phyloP scores from a whole-genome alignment of 1,140 invertebrate genomes.

The Limonius californicus region DNA sequence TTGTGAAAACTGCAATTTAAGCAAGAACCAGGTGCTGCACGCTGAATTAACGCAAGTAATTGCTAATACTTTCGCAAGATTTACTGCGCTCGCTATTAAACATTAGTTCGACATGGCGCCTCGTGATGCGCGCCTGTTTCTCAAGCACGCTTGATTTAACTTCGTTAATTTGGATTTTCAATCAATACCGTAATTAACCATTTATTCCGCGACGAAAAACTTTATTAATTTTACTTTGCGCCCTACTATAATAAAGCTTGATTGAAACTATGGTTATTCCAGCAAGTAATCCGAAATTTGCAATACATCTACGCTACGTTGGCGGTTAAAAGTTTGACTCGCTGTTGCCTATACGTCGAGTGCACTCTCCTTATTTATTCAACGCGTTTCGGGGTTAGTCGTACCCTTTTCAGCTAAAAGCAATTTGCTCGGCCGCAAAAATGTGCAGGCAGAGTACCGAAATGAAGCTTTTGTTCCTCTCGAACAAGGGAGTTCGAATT shows the following conservation, averaged over 20 bases:
- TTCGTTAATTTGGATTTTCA: constrained; percentile 29
- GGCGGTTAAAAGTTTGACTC: no score
- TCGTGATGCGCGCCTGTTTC: constrained; percentile 29
- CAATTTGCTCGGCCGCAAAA: no score
- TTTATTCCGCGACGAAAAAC: constrained; percentile 2
- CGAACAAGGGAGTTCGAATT: neutral
- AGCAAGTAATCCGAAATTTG: neutral
- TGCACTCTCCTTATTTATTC: no score
- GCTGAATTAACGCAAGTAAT: constrained; percentile 46
- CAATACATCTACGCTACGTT: no score
- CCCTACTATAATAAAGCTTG: no score
- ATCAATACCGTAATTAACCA: constrained; percentile 25
- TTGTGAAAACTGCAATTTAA: constrained; percentile 34
- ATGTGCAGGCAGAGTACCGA: neutral
- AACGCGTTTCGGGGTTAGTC: no score
- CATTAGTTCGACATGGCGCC: constrained; percentile 38
- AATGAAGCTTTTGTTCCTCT: neutral
- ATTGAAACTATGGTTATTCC: neutral
- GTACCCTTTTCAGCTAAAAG: no score
- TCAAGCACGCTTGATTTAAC: constrained; percentile 37
- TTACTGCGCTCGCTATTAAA: constrained; percentile 39
- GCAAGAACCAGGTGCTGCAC: constrained; percentile 40
- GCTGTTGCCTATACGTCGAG: no score
- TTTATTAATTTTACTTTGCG: neutral
- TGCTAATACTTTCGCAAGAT: constrained; percentile 45